phyloP scores from a whole-genome alignment of 2,113 vertebrate genomes.

The Tyto alba region DNA sequence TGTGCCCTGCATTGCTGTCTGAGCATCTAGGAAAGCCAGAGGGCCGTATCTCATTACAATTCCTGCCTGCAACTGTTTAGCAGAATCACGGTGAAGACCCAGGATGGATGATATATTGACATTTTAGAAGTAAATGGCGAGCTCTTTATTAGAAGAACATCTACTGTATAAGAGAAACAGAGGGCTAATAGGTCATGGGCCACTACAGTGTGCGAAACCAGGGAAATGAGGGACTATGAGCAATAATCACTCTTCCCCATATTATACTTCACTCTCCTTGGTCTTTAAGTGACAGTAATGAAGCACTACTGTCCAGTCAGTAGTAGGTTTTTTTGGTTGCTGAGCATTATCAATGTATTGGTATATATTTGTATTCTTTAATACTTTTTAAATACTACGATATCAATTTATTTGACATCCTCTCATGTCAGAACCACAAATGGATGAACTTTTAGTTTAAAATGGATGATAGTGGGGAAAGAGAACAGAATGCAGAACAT shows the following conservation, averaged over 20 bases:
- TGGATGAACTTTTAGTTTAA: slow-evolving; percentile 52
- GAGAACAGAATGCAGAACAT: slow-evolving; percentile 58
- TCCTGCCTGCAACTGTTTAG: background rate
- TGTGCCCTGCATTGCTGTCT: background rate
- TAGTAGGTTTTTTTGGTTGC: background rate
- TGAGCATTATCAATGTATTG: slow-evolving; percentile 15
- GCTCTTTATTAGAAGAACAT: background rate
- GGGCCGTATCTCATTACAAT: background rate
- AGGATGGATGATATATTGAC: background rate
- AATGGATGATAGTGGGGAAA: slow-evolving; percentile 36
- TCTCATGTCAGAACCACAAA: background rate
- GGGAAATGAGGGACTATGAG: background rate
- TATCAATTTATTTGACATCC: slow-evolving; percentile 3
- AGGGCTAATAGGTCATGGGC: background rate
- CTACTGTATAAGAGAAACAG: background rate
- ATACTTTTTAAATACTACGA: background rate
- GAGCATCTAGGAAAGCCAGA: background rate
- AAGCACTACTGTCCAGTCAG: background rate
- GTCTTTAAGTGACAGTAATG: slow-evolving; percentile 30
- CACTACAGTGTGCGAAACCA: background rate
- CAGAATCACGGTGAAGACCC: background rate
- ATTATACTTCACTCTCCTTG: background rate
- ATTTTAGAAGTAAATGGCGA: background rate
- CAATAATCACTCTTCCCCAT: background rate
- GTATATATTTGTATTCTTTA: slow-evolving; percentile 26